Conservation (phyloP, 64 coral and sea anemone species). For the Stichodactyla mertensii region DNA sequence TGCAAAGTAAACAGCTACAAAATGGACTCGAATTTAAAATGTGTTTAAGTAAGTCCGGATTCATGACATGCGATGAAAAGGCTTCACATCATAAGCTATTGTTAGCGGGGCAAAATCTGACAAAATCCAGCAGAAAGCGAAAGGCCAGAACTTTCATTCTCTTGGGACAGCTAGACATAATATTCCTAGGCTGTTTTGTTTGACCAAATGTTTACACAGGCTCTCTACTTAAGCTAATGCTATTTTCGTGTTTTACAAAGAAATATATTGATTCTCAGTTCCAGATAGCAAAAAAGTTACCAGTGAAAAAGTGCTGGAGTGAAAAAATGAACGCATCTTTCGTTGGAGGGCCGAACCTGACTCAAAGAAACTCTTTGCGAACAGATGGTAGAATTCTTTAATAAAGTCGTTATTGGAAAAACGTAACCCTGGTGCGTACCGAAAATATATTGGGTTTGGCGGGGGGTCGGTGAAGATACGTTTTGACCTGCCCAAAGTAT, state of each 20-base stretch:
- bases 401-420: too few relatives aligned
- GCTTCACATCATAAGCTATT: not conserved
- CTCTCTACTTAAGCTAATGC: slow-evolving; percentile 16
- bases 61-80: not conserved
- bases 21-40: not conserved
- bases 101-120: not conserved
- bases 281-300: not conserved
- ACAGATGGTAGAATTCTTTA: too few relatives aligned
- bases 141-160: not conserved
- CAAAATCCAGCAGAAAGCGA: not conserved
- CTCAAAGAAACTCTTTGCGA: too few relatives aligned
- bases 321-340: not conserved
- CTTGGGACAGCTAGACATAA: slow-evolving; percentile 9
- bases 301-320: not conserved
- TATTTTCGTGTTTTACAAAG: slow-evolving; percentile 18
- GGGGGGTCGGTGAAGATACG: too few relatives aligned
- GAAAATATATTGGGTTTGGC: too few relatives aligned
- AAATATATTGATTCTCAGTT: not conserved
- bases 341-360: too few relatives aligned
- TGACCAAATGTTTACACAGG: slow-evolving; percentile 18
- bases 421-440: too few relatives aligned
- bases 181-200: not conserved
- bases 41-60: not conserved
- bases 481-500: too few relatives aligned
- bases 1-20: not conserved